Percentiles rank a stretch among this genome's conserved stretches.
These are phyloP conservation scores for Galagoides demidoff DNA, from an alignment of 2,797 vertebrate species.

Conservation along the genomic window DNA sequence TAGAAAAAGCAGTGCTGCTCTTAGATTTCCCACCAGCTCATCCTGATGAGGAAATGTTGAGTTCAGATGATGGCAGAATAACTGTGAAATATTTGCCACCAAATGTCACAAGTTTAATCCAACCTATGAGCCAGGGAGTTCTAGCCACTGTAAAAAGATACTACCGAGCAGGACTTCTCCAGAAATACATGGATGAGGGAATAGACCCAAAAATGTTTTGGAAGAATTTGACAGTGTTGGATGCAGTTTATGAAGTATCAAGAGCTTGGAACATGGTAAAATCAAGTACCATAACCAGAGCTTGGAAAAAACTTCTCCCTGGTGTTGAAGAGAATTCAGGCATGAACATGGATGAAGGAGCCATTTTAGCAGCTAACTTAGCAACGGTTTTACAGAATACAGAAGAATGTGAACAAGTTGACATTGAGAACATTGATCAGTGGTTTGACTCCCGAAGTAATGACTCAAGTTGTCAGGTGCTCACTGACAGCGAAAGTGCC, in stretches of 20 bases:
- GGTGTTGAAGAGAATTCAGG: slow-evolving; percentile 70
- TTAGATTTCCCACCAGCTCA: slow-evolving; percentile 76
- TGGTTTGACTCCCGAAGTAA: slow-evolving; percentile 75
- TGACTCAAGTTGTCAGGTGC: slow-evolving; percentile 67
- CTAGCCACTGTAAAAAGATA: slow-evolving; percentile 73
- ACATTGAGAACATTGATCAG: slow-evolving; percentile 75
- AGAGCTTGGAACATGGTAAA: slow-evolving; percentile 81
- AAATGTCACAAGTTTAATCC: slow-evolving; percentile 75
- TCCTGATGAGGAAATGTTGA: slow-evolving; percentile 72
- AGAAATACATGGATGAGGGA: slow-evolving; percentile 79
- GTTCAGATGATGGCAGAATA: slow-evolving; percentile 75
- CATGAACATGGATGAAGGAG: slow-evolving; percentile 77
- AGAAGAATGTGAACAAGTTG: slow-evolving; percentile 77
- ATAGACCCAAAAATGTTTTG: slow-evolving; percentile 79
- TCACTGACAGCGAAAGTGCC: slow-evolving; percentile 58
- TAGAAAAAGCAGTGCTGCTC: slow-evolving; percentile 79
- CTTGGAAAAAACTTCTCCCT: slow-evolving; percentile 81
- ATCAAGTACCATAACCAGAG: slow-evolving; percentile 77
- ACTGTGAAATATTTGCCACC: slow-evolving; percentile 71
- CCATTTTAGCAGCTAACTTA: slow-evolving; percentile 81
- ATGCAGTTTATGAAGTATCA: slow-evolving; percentile 81
- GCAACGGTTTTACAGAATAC: slow-evolving; percentile 80
- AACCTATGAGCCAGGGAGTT: slow-evolving; percentile 74
- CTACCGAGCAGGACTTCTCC: slow-evolving; percentile 76
- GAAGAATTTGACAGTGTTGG: slow-evolving; percentile 83